Evolutionary conservation across 2,797 vertebrate genomes (phyloP).

Genomic region (Fratercula arctica): DNA sequence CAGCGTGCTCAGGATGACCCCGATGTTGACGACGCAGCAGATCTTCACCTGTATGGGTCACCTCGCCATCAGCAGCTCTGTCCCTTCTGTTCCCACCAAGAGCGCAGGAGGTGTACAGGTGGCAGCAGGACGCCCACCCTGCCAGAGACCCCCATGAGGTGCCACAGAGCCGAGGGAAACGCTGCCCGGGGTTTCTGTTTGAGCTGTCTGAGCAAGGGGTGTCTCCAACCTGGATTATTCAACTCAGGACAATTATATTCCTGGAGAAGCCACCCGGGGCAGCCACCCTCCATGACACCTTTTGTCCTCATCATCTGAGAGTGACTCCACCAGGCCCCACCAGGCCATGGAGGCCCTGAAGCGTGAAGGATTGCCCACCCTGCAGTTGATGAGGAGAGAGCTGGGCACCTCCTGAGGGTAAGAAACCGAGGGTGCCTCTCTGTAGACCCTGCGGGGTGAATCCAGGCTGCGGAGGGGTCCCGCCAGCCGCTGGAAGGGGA

Average conservation of each 20-base stretch:
- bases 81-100: not conserved
- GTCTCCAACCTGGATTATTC: not conserved
- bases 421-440: not conserved
- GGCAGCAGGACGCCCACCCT: not conserved
- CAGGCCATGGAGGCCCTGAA: not conserved
- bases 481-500: not conserved
- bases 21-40: not conserved
- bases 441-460: not conserved
- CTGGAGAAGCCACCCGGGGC: not conserved
- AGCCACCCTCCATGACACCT: not conserved
- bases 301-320: not conserved
- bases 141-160: not conserved
- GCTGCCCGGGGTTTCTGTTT: not conserved
- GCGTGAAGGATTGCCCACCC: not conserved
- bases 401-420: accelerated
- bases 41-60: not conserved
- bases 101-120: not conserved
- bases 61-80: not conserved
- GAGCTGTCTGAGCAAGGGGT: not conserved
- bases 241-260: accelerated
- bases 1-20: not conserved
- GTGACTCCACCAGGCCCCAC: no score
- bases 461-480: not conserved
- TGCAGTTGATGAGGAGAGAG: not conserved
- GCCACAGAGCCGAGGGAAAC: accelerated